Percentiles rank a stretch among this genome's conserved stretches.
phyloP scores from a whole-genome alignment of 2,113 vertebrate genomes.

The Psephotus haematonotus region DNA sequence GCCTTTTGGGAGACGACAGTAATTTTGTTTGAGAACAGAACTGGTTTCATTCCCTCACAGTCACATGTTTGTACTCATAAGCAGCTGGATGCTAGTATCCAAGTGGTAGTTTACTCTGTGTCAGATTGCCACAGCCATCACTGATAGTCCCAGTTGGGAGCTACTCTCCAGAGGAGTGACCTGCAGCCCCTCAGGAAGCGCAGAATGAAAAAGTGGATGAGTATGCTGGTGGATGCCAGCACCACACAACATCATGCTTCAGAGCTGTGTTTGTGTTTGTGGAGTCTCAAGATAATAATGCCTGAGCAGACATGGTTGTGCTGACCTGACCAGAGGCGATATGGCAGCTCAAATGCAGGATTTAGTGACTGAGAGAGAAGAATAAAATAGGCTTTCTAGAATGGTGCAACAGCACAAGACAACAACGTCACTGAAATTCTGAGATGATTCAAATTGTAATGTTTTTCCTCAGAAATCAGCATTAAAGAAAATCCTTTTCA shows the following conservation, averaged over 20 bases:
- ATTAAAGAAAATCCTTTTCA: neutral
- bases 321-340: neutral
- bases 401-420: neutral
- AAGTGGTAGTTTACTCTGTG: neutral
- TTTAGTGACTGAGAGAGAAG: neutral
- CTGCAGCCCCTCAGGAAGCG: fast-evolving
- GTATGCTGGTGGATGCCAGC: neutral
- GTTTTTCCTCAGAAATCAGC: neutral
- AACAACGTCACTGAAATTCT: neutral
- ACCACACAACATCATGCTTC: neutral
- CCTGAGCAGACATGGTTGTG: neutral
- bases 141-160: fast-evolving
- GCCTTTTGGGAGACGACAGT: fast-evolving
- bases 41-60: neutral
- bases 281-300: neutral
- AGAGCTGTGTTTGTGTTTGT: neutral
- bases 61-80: neutral
- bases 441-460: neutral
- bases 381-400: neutral
- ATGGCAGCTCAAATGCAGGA: neutral
- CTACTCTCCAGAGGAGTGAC: neutral
- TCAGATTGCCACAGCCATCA: neutral
- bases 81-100: neutral
- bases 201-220: neutral
- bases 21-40: neutral